These are phyloP conservation scores for Teleopsis dalmanni DNA, from an alignment of 1,140 invertebrate genomes.

Conservation along the genomic window DNA sequence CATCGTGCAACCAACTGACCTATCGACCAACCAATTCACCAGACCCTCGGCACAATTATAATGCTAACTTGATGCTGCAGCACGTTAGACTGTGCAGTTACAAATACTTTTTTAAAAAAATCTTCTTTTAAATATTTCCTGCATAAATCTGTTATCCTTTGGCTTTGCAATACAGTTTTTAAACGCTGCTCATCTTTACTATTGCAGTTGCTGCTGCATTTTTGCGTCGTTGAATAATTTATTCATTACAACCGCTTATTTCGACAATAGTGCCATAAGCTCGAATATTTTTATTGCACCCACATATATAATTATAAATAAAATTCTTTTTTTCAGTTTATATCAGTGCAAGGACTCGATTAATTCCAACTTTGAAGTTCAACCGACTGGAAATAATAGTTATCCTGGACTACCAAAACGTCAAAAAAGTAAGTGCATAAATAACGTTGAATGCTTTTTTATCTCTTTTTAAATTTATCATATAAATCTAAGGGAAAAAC, in stretches of 20 bases:
- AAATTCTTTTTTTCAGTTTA: slow-evolving; percentile 24
- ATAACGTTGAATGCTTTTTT: too few relatives aligned
- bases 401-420: slow-evolving; percentile 53
- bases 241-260: not conserved
- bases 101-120: too few relatives aligned
- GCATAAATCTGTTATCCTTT: too few relatives aligned
- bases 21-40: too few relatives aligned
- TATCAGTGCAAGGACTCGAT: slow-evolving; percentile 54
- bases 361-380: slow-evolving; percentile 52
- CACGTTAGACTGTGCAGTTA: too few relatives aligned
- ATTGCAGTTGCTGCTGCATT: not conserved
- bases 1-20: too few relatives aligned
- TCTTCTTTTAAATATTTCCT: too few relatives aligned
- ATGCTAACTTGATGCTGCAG: too few relatives aligned
- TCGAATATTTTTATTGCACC: not conserved
- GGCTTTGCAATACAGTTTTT: not conserved
- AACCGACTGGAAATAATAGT: slow-evolving; percentile 50
- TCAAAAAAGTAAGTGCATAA: slow-evolving; percentile 49
- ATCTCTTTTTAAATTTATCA: too few relatives aligned
- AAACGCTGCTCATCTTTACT: not conserved
- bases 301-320: not conserved
- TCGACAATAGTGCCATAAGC: not conserved
- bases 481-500: too few relatives aligned
- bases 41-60: too few relatives aligned
- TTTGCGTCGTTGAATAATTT: not conserved